Base-by-base conservation (phyloP, 2,888 invertebrate genomes). In the Augiades crinisus region DNA sequence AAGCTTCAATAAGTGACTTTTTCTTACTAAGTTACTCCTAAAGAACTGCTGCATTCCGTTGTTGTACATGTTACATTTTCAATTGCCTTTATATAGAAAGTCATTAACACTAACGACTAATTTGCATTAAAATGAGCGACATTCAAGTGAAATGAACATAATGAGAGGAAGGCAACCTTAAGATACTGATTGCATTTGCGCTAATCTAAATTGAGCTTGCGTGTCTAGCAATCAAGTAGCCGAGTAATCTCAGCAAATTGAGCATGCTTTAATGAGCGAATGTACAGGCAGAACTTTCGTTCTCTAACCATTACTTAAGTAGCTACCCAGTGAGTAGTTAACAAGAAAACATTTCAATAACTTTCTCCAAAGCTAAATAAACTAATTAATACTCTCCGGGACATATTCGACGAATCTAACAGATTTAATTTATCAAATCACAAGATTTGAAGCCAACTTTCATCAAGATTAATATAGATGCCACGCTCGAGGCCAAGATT, bases 401-500 rank as follows among this genome's bases (percentile, higher is more conserved):
- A 24, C 13, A 14, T 40, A 40, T 14, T 40, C 6, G 24, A 16
- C 21, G 6, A 19, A n/a, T 37, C 27, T 6, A 12, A 21, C n/a
- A 37, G 12, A 5, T 21, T n/a, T 24, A 40, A 27, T 19, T n/a
- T 14, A 40, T 40, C 2, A 6, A 24, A 22, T 2, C 13, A 21
- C 8, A 21, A 36, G 16, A 34, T 34, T n/a, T 17, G 19, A 44
- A 34, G 53, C 44, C 47, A 56, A 51, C 40, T 46, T 54, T 56
- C 54, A 47, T 37, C 34, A 24, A 17, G 47, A 8, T 37, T 40
- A 14, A 52, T 33, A 54, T 50, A 47, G 49, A 49, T 19, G 31
- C 27, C 17, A 22, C 33, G 12, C 31, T 33, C 13, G 22, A 12
- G 52, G 58, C 57, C 57, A 58, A 61, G 52, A 34, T 54, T 50